Base-by-base conservation (phyloP, 35 echinoderm and acorn worm species). In the Chiridota heheva region DNA sequence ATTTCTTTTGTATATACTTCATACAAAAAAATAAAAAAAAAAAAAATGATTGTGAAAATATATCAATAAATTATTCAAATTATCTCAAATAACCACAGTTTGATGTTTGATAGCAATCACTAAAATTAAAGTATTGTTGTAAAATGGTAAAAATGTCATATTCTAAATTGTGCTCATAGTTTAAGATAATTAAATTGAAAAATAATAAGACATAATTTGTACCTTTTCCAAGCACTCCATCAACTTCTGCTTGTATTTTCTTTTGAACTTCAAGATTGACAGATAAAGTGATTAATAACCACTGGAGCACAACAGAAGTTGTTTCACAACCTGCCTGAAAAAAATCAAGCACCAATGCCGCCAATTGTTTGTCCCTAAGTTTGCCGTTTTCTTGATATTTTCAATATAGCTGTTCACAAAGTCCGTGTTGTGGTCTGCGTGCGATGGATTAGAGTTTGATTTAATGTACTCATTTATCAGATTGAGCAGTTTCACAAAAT, bases 321-420 rank as follows among this genome's bases (percentile, higher is more conserved):
- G 75, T 78, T 42, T 78, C 75, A 61, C 53, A 78, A 40, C 75
- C 75, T 22, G 75, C 75, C 47, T 78, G 75, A 27, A 78, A 78
- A 28, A 78, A 61, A 29, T 78, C 75, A 6, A 78, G 22, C 2
- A 78, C 42, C 27, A 36, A 40, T 42, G 18, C 75, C 28, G 42
- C 75, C 4, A 78, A 57, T 62, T 78, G 75, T 31, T 10, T 37
- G 42, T 78, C 75, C 17, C 10, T 18, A 2, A 27, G 0, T 49
- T 78, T 62, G 41, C 39, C 75, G 10, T 35, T 31, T 78, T 58
- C 35, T 39, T 18, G n/a, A n/a, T n/a, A n/a, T n/a, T n/a, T n/a
- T n/a, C n/a, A 20, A 78, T 10, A 22, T 78, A 78, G 28, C 42
- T 78, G 29, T 13, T 30, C 3, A 78, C 75, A 42, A 78, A 78